Percentiles rank a stretch among this genome's conserved stretches.
These are phyloP conservation scores for Lithosia quadra DNA, from an alignment of 2,888 invertebrate species.

Conservation along the genomic window DNA sequence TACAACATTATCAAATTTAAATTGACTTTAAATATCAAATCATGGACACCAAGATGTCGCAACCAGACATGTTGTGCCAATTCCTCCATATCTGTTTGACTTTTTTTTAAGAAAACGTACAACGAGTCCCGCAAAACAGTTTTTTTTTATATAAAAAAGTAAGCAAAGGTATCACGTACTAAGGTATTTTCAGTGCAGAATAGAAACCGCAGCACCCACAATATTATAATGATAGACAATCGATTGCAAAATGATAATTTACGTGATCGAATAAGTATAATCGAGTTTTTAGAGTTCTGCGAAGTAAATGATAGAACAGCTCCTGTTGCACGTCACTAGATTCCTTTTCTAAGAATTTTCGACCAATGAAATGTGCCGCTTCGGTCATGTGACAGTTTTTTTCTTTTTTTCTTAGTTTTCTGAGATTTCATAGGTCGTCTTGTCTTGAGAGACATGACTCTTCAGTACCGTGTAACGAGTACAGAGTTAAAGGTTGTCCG, in stretches of 20 bases:
- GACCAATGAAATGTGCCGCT: neutral
- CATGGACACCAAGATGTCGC: constrained; percentile 37
- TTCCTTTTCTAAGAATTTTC: neutral
- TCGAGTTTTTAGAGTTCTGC: constrained; percentile 62
- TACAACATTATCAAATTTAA: neutral
- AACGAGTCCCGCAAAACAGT: constrained; percentile 74
- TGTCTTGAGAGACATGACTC: neutral
- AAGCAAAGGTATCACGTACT: constrained; percentile 79
- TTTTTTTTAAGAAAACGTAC: constrained; percentile 69
- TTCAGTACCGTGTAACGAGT: neutral
- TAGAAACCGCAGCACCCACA: constrained; percentile 83
- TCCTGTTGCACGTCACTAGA: neutral
- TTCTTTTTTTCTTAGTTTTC: too few species aligned
- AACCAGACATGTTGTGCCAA: constrained; percentile 45
- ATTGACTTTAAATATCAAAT: constrained; percentile 8
- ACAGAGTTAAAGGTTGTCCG: too few species aligned
- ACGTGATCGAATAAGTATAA: constrained; percentile 78
- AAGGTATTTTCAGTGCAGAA: constrained; percentile 70
- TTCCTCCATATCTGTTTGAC: constrained; percentile 69
- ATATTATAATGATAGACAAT: constrained; percentile 75
- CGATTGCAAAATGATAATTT: constrained; percentile 84
- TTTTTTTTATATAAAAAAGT: constrained; percentile 62
- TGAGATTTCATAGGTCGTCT: neutral
- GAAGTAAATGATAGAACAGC: constrained; percentile 21
- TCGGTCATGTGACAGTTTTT: neutral